Evolutionary conservation across 2,797 vertebrate genomes (phyloP).

Genomic region (Clarias laeviceps): DNA sequence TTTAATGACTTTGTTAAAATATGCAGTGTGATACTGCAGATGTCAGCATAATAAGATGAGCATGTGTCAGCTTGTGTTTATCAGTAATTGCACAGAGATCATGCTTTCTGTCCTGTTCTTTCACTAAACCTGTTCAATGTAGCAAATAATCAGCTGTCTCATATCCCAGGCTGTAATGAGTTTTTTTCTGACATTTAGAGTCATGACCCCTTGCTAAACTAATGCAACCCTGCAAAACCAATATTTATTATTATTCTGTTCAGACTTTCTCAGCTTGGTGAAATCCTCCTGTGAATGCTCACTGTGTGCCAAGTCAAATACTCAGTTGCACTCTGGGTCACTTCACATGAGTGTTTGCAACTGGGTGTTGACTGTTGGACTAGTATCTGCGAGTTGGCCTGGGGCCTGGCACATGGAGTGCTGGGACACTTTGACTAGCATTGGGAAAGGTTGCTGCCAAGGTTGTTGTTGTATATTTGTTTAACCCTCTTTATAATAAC

Average conservation of each 20-base stretch:
- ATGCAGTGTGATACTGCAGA: neutral
- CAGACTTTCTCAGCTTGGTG: neutral
- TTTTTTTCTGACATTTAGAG: neutral
- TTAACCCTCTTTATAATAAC: constrained; percentile 2
- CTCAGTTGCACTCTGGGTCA: constrained; percentile 23
- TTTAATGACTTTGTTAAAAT: neutral
- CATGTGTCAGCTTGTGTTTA: neutral
- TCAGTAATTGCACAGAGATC: constrained; percentile 7
- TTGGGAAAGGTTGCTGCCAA: constrained; percentile 5
- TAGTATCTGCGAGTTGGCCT: neutral
- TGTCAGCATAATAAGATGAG: neutral
- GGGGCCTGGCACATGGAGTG: constrained; percentile 21
- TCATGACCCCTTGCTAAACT: constrained; percentile 12
- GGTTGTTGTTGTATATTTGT: constrained; percentile 14
- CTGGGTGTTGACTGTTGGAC: constrained; percentile 18
- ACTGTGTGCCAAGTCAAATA: constrained; percentile 34
- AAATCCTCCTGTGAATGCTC: constrained; percentile 17
- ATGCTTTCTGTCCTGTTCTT: neutral
- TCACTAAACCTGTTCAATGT: neutral
- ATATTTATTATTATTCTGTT: constrained; percentile 33
- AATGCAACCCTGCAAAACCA: neutral
- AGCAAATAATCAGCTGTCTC: constrained; percentile 28
- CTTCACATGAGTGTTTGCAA: constrained; percentile 30
- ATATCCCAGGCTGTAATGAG: constrained; percentile 5
- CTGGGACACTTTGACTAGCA: neutral